Conservation (phyloP, 2,888 invertebrate genomes). For the Amorpha juglandis region DNA sequence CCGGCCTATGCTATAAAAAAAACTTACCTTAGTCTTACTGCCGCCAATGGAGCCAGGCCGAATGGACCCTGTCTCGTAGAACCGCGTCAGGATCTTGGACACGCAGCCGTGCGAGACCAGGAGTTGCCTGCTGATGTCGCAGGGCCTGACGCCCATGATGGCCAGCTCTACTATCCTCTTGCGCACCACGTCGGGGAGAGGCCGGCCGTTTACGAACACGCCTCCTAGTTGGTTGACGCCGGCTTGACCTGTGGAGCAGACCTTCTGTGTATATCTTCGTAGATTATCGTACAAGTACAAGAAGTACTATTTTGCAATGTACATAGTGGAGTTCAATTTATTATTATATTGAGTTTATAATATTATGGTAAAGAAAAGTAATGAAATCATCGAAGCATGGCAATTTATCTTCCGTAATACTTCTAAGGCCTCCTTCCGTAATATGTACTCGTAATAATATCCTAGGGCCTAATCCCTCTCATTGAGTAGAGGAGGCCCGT, state of each 20-base stretch:
- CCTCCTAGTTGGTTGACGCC: constrained; percentile 99
- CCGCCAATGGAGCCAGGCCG: constrained; percentile 97
- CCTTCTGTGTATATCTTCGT: not conserved
- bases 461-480: no score
- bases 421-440: no score
- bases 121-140: constrained; percentile 97
- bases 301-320: no score
- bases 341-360: no score
- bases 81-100: constrained; percentile 97
- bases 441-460: no score
- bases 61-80: constrained; percentile 98
- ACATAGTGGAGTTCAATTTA: not conserved
- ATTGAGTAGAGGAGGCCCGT: no score
- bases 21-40: constrained; percentile 94
- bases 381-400: no score
- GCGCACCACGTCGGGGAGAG: constrained; percentile 96
- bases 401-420: no score
- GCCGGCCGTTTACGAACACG: constrained; percentile 98
- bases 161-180: constrained; percentile 97
- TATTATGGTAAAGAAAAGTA: no score
- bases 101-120: constrained; percentile 98
- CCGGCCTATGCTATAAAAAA: no score
- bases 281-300: not conserved
- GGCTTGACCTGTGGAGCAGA: constrained; percentile 90
- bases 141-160: constrained; percentile 96